Base-by-base conservation (phyloP, 53 echinoderm and acorn worm species). In the Astropecten irregularis region DNA sequence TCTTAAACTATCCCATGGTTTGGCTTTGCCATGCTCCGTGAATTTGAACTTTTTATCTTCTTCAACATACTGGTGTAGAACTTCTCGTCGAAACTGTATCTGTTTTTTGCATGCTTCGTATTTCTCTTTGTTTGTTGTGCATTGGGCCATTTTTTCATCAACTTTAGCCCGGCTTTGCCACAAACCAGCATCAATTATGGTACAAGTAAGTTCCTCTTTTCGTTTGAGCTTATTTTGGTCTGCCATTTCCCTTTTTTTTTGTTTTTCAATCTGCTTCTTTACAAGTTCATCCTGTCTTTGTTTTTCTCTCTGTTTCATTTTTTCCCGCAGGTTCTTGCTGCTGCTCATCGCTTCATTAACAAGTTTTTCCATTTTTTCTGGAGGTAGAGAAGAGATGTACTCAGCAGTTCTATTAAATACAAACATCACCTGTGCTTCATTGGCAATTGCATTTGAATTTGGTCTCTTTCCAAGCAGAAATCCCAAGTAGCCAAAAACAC, bases 401-500 rank as follows among this genome's bases (percentile, higher is more conserved):
- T 84, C 42, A 1, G 40, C n/a, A 16, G 70, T 84, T 54, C 66
- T 68, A 23, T 69, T 84, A 37, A 84, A 54, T 4, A 84, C 48
- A 55, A 28, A 70, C 71, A 69, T 84, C 11, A 84, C 84, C n/a
- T 84, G 84, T 34, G 84, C 84, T 52, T 84, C 84, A 55, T 84
- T 84, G 15, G 70, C 56, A 33, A 84, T 69, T 47, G 40, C 84
- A 23, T 39, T 16, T 50, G 66, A 67, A 58, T 82, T 88, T 11
- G 88, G 81, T 28, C 63, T 69, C 76, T 68, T 77, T 11, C 39
- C 27, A 0, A 77, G 48, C 3, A 65, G 52, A 49, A 36, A 86
- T 23, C 38, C 76, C 33, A 86, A 18, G 51, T 86, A 86, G 11
- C 86, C 86, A 86, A 86, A 76, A 19, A 76, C 56, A 27, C 77